phyloP scores from a whole-genome alignment of 2,797 vertebrate genomes.

The Pyrrhura leucotis region DNA sequence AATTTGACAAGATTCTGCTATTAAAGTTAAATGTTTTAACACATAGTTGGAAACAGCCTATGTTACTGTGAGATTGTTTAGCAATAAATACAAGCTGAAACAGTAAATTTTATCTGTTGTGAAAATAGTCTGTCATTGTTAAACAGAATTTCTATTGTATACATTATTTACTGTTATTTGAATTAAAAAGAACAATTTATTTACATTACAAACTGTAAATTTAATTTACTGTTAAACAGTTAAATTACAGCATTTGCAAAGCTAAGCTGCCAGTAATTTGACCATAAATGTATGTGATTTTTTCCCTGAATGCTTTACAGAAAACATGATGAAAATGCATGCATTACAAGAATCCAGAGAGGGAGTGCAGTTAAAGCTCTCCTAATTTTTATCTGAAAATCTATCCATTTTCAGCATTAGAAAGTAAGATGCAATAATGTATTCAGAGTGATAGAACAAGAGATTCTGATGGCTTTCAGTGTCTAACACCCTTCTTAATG shows the following conservation, averaged over 20 bases:
- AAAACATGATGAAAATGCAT: constrained; percentile 20
- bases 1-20: constrained; percentile 20
- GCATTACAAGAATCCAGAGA: background rate
- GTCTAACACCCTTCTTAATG: constrained; percentile 42
- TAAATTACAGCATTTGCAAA: constrained; percentile 53
- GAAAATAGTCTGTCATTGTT: constrained; percentile 8
- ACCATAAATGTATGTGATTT: constrained; percentile 1
- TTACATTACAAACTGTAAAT: constrained; percentile 40
- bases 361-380: background rate
- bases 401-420: constrained; percentile 45
- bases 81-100: constrained; percentile 16
- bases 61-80: background rate
- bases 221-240: constrained; percentile 61
- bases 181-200: constrained; percentile 48
- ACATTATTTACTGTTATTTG: constrained; percentile 29
- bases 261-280: constrained; percentile 50
- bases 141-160: constrained; percentile 7
- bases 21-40: constrained; percentile 50
- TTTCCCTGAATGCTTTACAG: background rate
- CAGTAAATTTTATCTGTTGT: constrained; percentile 22
- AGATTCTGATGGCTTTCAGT: constrained; percentile 30
- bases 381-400: constrained; percentile 64
- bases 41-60: constrained; percentile 3
- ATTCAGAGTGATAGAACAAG: constrained; percentile 45
- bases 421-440: constrained; percentile 39